Percentiles rank a stretch among this genome's conserved stretches.
phyloP scores from a whole-genome alignment of 2,797 vertebrate genomes.

The Sitta carolinensis region DNA sequence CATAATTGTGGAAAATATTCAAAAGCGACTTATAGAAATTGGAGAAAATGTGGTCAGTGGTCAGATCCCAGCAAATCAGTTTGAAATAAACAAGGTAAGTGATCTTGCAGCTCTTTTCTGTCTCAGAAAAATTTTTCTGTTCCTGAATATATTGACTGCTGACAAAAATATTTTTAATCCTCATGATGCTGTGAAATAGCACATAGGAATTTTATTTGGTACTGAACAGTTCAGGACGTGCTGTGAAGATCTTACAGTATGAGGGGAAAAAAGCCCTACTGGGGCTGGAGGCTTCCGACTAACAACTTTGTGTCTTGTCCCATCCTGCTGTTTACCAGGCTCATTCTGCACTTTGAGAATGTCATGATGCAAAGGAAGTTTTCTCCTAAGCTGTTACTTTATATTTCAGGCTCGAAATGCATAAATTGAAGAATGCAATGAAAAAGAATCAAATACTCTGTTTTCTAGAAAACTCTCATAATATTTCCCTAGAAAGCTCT shows the following conservation, averaged over 20 bases:
- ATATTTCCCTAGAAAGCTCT: background rate
- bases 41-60: conserved; percentile 89
- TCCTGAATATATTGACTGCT: background rate
- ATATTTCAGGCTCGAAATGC: background rate
- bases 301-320: background rate
- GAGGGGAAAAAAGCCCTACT: background rate
- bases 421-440: background rate
- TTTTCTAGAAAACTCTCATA: background rate
- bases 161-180: background rate
- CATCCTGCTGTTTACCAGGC: background rate
- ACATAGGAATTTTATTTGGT: background rate
- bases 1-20: conserved; percentile 94
- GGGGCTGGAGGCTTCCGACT: background rate
- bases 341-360: background rate
- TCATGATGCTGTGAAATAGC: background rate
- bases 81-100: conserved; percentile 96
- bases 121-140: background rate
- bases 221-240: background rate
- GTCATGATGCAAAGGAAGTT: background rate
- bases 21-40: conserved; percentile 89
- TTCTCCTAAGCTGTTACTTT: background rate
- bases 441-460: background rate
- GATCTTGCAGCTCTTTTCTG: background rate
- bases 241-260: background rate
- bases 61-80: conserved; percentile 83